Conservation (phyloP, 2,797 vertebrate genomes). For the Hippoglossus hippoglossus region DNA sequence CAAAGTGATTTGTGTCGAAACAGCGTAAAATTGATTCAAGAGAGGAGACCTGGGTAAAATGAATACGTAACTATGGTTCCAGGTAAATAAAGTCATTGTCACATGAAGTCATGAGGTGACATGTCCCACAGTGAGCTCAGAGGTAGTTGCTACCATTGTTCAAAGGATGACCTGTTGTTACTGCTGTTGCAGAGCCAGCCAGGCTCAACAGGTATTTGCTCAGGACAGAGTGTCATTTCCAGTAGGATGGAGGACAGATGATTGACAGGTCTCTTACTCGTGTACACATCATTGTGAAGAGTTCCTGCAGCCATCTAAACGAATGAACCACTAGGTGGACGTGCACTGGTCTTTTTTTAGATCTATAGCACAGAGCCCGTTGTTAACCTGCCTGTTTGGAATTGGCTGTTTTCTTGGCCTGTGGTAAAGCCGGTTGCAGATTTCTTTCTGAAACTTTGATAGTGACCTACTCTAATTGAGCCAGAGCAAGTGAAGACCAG, state of each 20-base stretch:
- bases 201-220: conserved; percentile 30
- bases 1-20: conserved; percentile 43
- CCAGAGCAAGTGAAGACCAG: too few species aligned
- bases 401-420: too few species aligned
- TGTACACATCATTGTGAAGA: conserved; percentile 22
- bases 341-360: too few species aligned
- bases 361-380: too few species aligned
- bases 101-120: conserved; percentile 53
- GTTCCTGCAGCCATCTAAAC: too few species aligned
- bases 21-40: conserved; percentile 38
- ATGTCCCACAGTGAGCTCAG: conserved; percentile 48
- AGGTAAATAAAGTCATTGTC: conserved; percentile 61
- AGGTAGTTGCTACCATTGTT: conserved; percentile 7
- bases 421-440: too few species aligned
- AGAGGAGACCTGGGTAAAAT: conserved; percentile 37
- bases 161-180: conserved; percentile 31
- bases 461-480: too few species aligned
- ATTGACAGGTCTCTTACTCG: conserved; percentile 41
- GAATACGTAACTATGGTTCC: conserved; percentile 37
- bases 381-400: too few species aligned
- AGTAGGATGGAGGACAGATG: conserved; percentile 35
- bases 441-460: too few species aligned
- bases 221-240: conserved; percentile 30
- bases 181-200: conserved; percentile 29
- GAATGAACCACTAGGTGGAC: too few species aligned